Percentiles rank a stretch among this genome's conserved stretches.
Evolutionary conservation across 2,797 vertebrate species (phyloP).

Genomic region (Micropoecilia bifurca): DNA sequence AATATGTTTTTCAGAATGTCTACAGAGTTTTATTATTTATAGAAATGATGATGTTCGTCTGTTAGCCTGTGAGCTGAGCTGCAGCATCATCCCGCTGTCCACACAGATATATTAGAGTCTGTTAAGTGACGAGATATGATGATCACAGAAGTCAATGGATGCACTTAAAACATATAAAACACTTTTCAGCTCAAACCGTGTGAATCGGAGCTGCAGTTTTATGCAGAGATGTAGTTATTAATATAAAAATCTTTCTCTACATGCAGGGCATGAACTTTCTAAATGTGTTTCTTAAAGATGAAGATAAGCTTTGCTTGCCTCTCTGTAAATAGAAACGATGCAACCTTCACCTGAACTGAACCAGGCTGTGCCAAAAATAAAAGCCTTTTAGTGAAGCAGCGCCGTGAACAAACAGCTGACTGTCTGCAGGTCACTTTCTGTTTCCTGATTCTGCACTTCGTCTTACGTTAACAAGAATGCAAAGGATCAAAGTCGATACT

Average conservation of each 20-base stretch:
- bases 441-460: not conserved
- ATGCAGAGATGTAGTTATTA: not conserved
- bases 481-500: not conserved
- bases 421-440: not conserved
- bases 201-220: not conserved
- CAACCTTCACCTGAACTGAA: slow-evolving; percentile 8
- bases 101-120: not conserved
- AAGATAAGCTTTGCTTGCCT: not conserved
- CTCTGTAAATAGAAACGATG: not conserved
- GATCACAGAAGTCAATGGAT: not conserved
- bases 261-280: not conserved
- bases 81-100: not conserved
- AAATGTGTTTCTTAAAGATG: not conserved
- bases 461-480: not conserved
- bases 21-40: not conserved
- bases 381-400: not conserved
- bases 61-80: not conserved
- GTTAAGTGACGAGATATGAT: not conserved
- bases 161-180: not conserved
- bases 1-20: not conserved
- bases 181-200: not conserved
- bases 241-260: not conserved
- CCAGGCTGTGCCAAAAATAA: not conserved
- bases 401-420: not conserved
- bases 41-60: not conserved